These are phyloP conservation scores for Potorous gilbertii DNA, from an alignment of 2,797 vertebrate species.

Conservation along the genomic window DNA sequence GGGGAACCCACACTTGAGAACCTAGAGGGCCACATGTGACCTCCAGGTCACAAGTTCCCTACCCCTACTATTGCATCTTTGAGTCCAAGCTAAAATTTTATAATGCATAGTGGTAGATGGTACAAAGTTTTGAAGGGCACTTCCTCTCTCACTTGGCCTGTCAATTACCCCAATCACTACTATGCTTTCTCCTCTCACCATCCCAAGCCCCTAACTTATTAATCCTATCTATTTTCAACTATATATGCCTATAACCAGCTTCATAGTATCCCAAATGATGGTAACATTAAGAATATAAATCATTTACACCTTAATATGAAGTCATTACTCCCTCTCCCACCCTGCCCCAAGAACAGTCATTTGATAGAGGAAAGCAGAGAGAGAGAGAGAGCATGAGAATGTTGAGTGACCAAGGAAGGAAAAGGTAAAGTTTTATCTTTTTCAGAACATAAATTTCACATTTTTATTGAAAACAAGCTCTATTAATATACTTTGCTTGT, in stretches of 20 bases:
- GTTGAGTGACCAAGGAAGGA: background rate
- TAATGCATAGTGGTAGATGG: background rate
- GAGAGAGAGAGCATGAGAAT: background rate
- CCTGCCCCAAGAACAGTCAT: background rate
- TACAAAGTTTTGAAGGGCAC: background rate
- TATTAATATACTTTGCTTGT: background rate
- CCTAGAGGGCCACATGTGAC: no score
- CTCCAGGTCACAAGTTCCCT: no score
- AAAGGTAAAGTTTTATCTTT: background rate
- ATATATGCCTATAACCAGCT: background rate
- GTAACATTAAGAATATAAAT: background rate
- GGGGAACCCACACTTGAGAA: no score
- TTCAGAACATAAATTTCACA: background rate
- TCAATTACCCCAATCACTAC: background rate
- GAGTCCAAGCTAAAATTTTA: background rate
- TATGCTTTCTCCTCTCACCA: background rate
- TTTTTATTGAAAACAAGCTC: background rate
- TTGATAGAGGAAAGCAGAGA: background rate
- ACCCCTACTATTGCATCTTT: background rate
- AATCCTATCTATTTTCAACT: background rate
- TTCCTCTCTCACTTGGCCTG: background rate
- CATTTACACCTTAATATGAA: slow-evolving; percentile 16
- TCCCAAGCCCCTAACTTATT: background rate
- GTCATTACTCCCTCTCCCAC: background rate
- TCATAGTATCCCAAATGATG: background rate